Evolutionary conservation across 2,797 vertebrate species (phyloP), one percentile per base, ranked within the genome.

Genomic region (Sparidentex hasta): DNA sequence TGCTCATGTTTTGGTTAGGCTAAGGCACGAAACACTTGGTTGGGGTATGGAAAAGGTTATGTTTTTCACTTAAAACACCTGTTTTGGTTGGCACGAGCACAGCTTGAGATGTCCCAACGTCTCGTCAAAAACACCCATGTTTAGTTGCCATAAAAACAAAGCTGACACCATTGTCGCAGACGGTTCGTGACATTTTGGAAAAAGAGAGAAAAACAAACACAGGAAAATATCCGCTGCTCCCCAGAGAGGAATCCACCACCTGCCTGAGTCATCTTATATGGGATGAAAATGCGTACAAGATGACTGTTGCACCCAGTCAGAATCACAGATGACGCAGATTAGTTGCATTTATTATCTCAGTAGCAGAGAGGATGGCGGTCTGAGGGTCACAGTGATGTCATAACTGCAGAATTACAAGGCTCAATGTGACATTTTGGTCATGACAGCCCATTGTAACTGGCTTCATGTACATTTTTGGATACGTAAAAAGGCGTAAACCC

Each of bases 271-370:
- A 88, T 85, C 72, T 43, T 56, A 72, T 52, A 69, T 55, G 59
- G 78, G 69, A 65, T 62, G 65, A 80, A 87, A 82, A 87, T 63
- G 68, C 3, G 23, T 27, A 78, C 71, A 38, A 65, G 74, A 86
- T 80, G 81, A 88, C 46, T 77, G 66, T 81, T 55, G 57, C 71
- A 58, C 55, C 21, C 56, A 78, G 73, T 65, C 46, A 76, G 61
- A 87, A 75, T 68, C 84, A 80, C 64, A 50, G 77, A 87, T 89
- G 88, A 90, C 70, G 75, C 89, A 88, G 77, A 84, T 78, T 71
- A 71, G 74, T 78, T 59, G 50, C 66, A 68, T 87, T 84, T 85
- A 81, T 72, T 80, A 77, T 76, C 70, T 72, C 29, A 65, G 43
- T 43, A 72, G 50, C 54, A 25, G 13, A 9, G 52, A 59, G 25